phyloP scores from a whole-genome alignment of 2,888 invertebrate species.

The Silvanus unidentatus region DNA sequence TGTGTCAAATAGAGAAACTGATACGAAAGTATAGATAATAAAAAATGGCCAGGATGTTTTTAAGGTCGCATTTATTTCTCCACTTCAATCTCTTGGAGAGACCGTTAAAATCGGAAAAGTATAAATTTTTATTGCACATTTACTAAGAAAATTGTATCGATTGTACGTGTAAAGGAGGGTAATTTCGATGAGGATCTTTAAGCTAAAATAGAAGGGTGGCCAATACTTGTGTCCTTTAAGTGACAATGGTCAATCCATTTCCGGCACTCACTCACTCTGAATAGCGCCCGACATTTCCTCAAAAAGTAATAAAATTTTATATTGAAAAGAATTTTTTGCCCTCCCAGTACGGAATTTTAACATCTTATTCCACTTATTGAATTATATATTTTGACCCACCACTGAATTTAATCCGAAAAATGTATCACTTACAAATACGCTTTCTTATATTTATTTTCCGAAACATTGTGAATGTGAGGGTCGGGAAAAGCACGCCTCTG shows the following conservation, averaged over 20 bases:
- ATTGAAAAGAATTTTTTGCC: too few species aligned
- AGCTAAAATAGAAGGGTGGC: slow-evolving; percentile 28
- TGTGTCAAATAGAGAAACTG: too few species aligned
- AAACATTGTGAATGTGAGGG: too few species aligned
- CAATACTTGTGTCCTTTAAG: slow-evolving; percentile 29
- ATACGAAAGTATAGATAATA: background rate
- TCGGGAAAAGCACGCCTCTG: too few species aligned
- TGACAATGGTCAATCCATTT: slow-evolving; percentile 41
- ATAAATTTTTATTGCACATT: slow-evolving; percentile 39
- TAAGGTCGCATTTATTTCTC: slow-evolving; percentile 26
- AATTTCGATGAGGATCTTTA: slow-evolving; percentile 29
- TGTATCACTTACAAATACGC: too few species aligned
- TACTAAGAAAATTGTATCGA: slow-evolving; percentile 39
- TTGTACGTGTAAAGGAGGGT: slow-evolving; percentile 29
- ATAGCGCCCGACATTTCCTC: too few species aligned
- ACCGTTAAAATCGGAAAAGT: slow-evolving; percentile 36
- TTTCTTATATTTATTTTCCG: too few species aligned
- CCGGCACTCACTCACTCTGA: slow-evolving; percentile 13
- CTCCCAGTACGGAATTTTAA: too few species aligned
- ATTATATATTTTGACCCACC: too few species aligned
- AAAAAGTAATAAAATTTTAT: too few species aligned
- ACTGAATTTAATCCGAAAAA: too few species aligned
- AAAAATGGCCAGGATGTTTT: slow-evolving; percentile 13
- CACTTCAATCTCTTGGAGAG: slow-evolving; percentile 21
- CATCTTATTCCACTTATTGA: too few species aligned